phyloP scores from a whole-genome alignment of 1,140 invertebrate genomes.

The Zophobas morio region DNA sequence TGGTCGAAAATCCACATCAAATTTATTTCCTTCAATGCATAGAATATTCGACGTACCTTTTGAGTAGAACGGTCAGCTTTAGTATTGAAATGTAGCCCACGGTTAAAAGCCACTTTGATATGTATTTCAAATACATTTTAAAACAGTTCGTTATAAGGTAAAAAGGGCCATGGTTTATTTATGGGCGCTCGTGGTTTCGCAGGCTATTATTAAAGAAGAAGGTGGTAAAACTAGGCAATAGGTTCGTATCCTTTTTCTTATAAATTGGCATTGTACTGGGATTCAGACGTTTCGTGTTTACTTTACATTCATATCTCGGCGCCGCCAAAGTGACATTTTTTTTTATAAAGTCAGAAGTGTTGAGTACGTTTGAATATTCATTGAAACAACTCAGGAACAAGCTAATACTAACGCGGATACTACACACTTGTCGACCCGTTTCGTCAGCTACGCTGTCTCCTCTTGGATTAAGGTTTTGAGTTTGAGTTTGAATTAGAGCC shows the following conservation, averaged over 20 bases:
- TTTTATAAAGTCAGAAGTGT: too few species aligned
- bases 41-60: conserved; percentile 60
- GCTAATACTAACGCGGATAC: too few species aligned
- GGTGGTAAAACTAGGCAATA: not conserved
- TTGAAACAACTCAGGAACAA: too few species aligned
- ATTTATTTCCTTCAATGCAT: conserved; percentile 61
- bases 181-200: not conserved
- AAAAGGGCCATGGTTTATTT: conserved; percentile 27
- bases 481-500: too few species aligned
- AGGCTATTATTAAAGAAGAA: conserved; percentile 3
- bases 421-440: too few species aligned
- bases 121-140: conserved; percentile 61
- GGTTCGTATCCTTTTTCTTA: not conserved
- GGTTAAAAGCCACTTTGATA: conserved; percentile 57
- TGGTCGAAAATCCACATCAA: conserved; percentile 44
- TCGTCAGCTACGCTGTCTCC: too few species aligned
- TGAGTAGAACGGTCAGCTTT: conserved; percentile 55
- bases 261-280: too few species aligned
- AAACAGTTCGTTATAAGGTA: conserved; percentile 45
- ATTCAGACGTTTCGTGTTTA: too few species aligned
- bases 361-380: too few species aligned
- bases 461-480: too few species aligned
- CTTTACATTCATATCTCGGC: too few species aligned
- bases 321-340: too few species aligned
- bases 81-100: conserved; percentile 56